phyloP scores from a whole-genome alignment of 1,140 invertebrate species.

The Antheraea pernyi region DNA sequence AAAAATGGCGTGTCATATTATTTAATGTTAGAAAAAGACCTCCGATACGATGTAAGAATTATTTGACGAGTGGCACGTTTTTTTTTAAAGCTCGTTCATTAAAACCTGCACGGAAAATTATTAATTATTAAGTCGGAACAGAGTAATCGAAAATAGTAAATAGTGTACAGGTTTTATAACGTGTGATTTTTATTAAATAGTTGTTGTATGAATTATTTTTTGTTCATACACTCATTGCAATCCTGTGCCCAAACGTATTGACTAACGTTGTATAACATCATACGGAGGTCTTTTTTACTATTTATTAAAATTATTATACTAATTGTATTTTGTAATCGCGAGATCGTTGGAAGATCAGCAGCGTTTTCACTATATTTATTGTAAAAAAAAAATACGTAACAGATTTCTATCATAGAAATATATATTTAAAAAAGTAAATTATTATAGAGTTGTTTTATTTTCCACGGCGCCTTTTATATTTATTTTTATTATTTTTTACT shows the following conservation, averaged over 20 bases:
- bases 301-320: constrained; percentile 34
- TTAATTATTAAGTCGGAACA: too few relatives aligned
- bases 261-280: neutral
- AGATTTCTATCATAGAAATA: constrained; percentile 68
- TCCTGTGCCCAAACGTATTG: too few relatives aligned
- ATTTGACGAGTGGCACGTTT: neutral
- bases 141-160: too few relatives aligned
- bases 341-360: neutral
- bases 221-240: too few relatives aligned
- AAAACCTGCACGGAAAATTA: too few relatives aligned
- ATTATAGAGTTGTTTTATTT: constrained; percentile 50
- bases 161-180: too few relatives aligned
- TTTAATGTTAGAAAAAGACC: neutral
- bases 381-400: constrained; percentile 49
- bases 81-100: too few relatives aligned
- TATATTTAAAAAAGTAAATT: constrained; percentile 68
- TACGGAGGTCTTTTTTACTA: constrained; percentile 15
- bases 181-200: too few relatives aligned
- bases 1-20: constrained; percentile 18
- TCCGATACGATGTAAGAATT: neutral
- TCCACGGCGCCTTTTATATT: neutral
- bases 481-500: neutral
- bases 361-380: constrained; percentile 14
- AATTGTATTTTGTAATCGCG: constrained; percentile 11
- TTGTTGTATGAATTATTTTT: too few relatives aligned